Percentiles rank a stretch among this genome's conserved stretches.
phyloP scores from a whole-genome alignment of 1,140 invertebrate species.

The Trypoxylus dichotomus region DNA sequence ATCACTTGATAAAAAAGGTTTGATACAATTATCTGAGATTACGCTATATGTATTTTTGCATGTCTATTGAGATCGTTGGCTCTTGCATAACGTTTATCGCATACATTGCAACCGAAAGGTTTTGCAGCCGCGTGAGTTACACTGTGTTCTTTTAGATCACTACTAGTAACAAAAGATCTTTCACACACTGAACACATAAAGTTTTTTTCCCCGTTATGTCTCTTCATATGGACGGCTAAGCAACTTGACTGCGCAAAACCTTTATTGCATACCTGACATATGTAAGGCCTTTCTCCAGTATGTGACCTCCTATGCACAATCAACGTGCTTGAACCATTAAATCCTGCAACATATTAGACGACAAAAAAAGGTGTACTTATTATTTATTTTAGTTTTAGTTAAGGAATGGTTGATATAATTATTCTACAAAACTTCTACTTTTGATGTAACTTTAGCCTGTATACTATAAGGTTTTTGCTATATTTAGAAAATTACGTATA shows the following conservation, averaged over 20 bases:
- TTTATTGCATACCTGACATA: conserved; percentile 46
- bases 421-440: neutral
- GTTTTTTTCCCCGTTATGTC: conserved; percentile 46
- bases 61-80: conserved; percentile 40
- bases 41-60: conserved; percentile 35
- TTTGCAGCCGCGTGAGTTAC: conserved; percentile 38
- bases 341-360: conserved; percentile 48
- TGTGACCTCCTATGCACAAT: conserved; percentile 46
- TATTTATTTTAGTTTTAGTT: too few relatives aligned
- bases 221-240: conserved; percentile 48
- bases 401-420: too few relatives aligned
- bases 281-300: conserved; percentile 48
- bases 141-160: conserved; percentile 47
- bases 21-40: neutral
- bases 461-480: too few relatives aligned
- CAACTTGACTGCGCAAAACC: conserved; percentile 50
- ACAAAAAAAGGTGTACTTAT: too few relatives aligned
- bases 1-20: too few relatives aligned
- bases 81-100: conserved; percentile 39
- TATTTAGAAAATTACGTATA: too few relatives aligned
- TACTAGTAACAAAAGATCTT: conserved; percentile 53
- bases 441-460: too few relatives aligned
- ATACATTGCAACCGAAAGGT: conserved; percentile 40
- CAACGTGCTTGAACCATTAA: conserved; percentile 50
- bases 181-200: conserved; percentile 54